Base-by-base conservation (phyloP, 2,797 vertebrate species). In the Chlorospingus flavigularis region DNA sequence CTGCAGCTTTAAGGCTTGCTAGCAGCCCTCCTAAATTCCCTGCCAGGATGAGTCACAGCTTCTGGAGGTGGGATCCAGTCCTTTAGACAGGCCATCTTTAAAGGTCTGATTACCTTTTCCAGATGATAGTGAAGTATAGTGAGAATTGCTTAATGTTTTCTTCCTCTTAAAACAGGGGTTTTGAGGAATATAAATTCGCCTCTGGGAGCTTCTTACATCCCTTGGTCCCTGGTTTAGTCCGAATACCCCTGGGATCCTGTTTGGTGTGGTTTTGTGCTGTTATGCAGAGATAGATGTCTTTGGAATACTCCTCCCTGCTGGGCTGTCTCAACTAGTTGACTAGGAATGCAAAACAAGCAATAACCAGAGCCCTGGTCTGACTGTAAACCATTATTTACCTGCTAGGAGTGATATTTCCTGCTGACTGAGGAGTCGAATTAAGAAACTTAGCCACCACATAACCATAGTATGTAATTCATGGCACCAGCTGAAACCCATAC, bases 31-130 rank as follows among this genome's bases (percentile, higher is more conserved):
- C 28, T 30, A 78, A 90, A 1, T 68, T 81, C 62, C 88, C 76
- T 86, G 88, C 88, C 94, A 96, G 90, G 13, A 86, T 96, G 90
- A 96, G 54, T 96, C 95, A 95, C 62, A 94, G 70, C 82, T 95
- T 85, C 60, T 61, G 78, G 78, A 95, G 45, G 55, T 92, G 65
- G 15, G 67, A 89, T 80, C 60, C 78, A 80, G 55, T 85, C 53
- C 62, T 90, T 85, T 62, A 86, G 47, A 91, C 73, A 91, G 92
- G 26, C n/a, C 33, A 47, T 84, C 55, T 94, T 90, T 90, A 78
- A 89, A 90, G 28, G 33, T 62, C 79, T 91, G 18, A 75, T 90
- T 90, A 91, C 90, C 35, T 95, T 94, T 86, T 37, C 28, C 47
- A 55, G 58, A 68, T 62, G 14, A 78, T 80, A 88, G 87, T 65